These are phyloP conservation scores for Microtus montanus DNA, from an alignment of 2,113 vertebrate genomes.

Conservation along the genomic window DNA sequence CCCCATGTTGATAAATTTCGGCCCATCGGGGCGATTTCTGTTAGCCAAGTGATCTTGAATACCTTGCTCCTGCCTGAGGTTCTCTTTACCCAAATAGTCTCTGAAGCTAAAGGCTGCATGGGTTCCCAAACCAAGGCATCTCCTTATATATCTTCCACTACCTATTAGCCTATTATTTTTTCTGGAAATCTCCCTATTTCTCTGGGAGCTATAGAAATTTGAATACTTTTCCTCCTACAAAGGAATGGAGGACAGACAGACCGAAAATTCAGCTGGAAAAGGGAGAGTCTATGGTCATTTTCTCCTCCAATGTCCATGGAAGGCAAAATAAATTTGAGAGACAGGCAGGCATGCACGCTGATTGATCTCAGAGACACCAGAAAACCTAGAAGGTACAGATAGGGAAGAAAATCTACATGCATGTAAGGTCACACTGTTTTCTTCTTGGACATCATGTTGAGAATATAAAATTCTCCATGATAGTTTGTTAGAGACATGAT, in stretches of 20 bases:
- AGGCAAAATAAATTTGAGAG: constrained; percentile 44
- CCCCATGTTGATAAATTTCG: constrained; percentile 72
- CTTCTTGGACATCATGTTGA: not conserved
- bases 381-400: constrained; percentile 28
- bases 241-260: constrained; percentile 47
- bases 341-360: not conserved
- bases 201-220: constrained; percentile 38
- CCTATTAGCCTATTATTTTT: constrained; percentile 53
- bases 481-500: constrained; percentile 35
- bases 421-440: not conserved
- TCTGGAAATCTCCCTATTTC: constrained; percentile 57
- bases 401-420: not conserved
- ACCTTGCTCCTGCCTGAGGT: constrained; percentile 34
- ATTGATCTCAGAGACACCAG: not conserved
- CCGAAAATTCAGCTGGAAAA: constrained; percentile 26
- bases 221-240: constrained; percentile 23
- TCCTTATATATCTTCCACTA: constrained; percentile 48
- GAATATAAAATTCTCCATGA: not conserved
- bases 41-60: constrained; percentile 25
- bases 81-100: constrained; percentile 5
- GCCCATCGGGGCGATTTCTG: constrained; percentile 62
- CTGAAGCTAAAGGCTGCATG: not conserved
- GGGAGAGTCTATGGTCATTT: constrained; percentile 40
- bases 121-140: constrained; percentile 13
- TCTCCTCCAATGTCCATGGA: constrained; percentile 49